A percentile compares a stretch with the other conserved stretches of the same genome.
These are phyloP conservation scores for Dolichopus griseipennis DNA, from an alignment of 2,888 invertebrate genomes.

Conservation along the genomic window DNA sequence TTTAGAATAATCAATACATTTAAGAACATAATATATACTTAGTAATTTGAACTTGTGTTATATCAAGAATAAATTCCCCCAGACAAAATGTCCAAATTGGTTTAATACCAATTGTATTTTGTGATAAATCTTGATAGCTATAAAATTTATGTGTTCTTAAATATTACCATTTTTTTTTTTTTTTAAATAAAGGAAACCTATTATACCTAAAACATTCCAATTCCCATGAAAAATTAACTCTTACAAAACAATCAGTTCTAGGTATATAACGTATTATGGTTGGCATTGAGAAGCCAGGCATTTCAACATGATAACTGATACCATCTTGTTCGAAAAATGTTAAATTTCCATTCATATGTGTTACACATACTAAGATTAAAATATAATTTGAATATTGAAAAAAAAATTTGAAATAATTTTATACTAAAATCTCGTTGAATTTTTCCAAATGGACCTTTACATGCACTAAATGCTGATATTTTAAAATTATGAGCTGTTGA, in stretches of 20 bases:
- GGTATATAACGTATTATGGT: conserved; percentile 73
- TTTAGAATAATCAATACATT: neutral
- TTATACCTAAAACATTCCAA: conserved; percentile 75
- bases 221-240: conserved; percentile 70
- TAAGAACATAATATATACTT: conserved; percentile 27
- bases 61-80: conserved; percentile 52
- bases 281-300: conserved; percentile 60
- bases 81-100: conserved; percentile 51
- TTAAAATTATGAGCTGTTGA: conserved; percentile 74
- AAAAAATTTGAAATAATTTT: too few relatives aligned
- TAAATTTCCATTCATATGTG: conserved; percentile 80
- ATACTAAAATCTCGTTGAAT: conserved; percentile 66
- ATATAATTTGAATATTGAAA: neutral
- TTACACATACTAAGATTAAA: conserved; percentile 59
- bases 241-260: conserved; percentile 76
- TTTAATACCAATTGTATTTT: conserved; percentile 52
- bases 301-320: conserved; percentile 69
- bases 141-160: too few relatives aligned
- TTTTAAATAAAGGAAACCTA: neutral
- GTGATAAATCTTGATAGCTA: conserved; percentile 70
- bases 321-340: conserved; percentile 91
- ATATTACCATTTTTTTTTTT: too few relatives aligned
- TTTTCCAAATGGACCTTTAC: conserved; percentile 78
- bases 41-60: conserved; percentile 40
- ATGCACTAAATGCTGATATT: conserved; percentile 66